phyloP scores from a whole-genome alignment of 2,888 invertebrate species.

The Baccha elongata region DNA sequence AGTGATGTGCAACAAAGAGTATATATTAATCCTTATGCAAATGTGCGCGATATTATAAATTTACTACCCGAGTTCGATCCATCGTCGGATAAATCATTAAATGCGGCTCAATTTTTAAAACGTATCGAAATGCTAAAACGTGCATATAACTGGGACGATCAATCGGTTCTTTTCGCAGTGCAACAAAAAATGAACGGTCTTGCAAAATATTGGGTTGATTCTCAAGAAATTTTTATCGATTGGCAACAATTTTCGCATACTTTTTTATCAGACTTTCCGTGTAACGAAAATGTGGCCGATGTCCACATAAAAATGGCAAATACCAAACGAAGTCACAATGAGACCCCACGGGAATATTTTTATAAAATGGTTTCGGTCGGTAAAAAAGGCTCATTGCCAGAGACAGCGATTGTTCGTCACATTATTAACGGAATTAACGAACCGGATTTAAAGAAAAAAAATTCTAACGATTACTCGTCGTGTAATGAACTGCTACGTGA shows the following conservation, averaged over 20 bases:
- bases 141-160: constrained; percentile 58
- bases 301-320: constrained; percentile 47
- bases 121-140: constrained; percentile 36
- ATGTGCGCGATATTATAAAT: not conserved
- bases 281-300: constrained; percentile 43
- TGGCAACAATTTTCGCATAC: constrained; percentile 38
- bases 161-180: constrained; percentile 44
- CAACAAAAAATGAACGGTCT: constrained; percentile 47
- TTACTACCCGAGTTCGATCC: not conserved
- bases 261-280: constrained; percentile 39
- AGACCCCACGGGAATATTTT: constrained; percentile 45
- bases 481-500: constrained; percentile 36
- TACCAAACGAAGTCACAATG: constrained; percentile 32
- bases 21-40: not conserved
- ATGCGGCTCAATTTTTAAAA: not conserved
- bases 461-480: constrained; percentile 29
- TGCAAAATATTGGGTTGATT: constrained; percentile 51
- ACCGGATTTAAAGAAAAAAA: constrained; percentile 21
- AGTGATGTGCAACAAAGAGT: not conserved
- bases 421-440: constrained; percentile 51
- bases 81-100: not conserved
- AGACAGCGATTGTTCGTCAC: constrained; percentile 24
- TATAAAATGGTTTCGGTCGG: constrained; percentile 46
- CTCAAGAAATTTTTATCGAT: constrained; percentile 66
- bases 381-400: constrained; percentile 22